Conservation (phyloP, 2,797 vertebrate species). For the Poecilia picta region DNA sequence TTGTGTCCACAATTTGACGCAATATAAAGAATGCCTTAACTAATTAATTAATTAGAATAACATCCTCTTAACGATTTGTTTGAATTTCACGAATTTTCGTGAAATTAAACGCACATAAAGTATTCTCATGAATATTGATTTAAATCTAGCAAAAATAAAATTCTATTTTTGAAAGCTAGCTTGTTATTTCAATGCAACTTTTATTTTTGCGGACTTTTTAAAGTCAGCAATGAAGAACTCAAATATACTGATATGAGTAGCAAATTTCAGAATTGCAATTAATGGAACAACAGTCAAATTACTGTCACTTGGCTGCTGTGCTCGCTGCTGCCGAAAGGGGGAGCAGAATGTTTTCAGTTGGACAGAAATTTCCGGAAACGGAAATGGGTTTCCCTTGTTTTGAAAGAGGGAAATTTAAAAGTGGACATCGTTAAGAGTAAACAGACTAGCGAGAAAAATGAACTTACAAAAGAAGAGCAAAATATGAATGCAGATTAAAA, state of each 20-base stretch:
- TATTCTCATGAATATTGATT: neutral
- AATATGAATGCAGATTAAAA: neutral
- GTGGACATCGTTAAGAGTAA: constrained; percentile 21
- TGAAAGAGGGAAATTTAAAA: constrained; percentile 72
- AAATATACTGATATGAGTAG: neutral
- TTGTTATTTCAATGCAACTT: neutral
- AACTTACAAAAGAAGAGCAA: neutral
- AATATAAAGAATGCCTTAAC: neutral
- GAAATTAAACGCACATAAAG: neutral
- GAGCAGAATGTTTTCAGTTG: neutral
- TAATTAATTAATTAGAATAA: neutral
- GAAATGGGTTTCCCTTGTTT: constrained; percentile 43
- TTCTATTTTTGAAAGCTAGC: neutral
- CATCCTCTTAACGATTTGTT: neutral
- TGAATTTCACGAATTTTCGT: neutral
- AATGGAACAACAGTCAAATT: neutral
- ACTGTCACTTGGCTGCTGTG: neutral
- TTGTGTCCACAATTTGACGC: neutral
- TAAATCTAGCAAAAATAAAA: neutral
- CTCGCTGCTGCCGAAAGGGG: neutral
- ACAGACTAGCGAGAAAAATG: neutral
- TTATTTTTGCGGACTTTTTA: neutral
- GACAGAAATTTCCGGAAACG: constrained; percentile 29
- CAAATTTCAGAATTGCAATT: neutral
- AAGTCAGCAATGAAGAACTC: neutral